phyloP scores from a whole-genome alignment of 2,113 vertebrate species.

The Epinephelus cyanopodus region DNA sequence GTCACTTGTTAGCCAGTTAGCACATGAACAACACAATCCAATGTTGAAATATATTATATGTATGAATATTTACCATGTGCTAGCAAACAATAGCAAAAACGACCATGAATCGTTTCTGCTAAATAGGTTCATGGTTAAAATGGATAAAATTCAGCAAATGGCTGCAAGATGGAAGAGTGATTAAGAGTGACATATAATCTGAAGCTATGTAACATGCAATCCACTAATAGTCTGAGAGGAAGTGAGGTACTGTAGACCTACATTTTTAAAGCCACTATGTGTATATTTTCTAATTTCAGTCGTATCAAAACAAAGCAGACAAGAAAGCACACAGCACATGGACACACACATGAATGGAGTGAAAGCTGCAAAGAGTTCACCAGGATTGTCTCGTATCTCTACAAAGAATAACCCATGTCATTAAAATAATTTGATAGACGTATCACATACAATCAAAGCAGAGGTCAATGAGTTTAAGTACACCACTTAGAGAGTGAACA shows the following conservation, averaged over 20 bases:
- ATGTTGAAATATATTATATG: too few species aligned
- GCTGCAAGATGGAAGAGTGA: not conserved
- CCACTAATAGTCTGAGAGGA: not conserved
- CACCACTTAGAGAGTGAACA: constrained; percentile 47
- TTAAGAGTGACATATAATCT: not conserved
- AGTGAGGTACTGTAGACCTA: not conserved
- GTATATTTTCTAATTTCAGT: too few species aligned
- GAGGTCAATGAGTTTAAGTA: constrained; percentile 57
- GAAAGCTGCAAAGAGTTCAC: not conserved
- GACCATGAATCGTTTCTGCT: too few species aligned
- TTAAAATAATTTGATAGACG: constrained; percentile 8
- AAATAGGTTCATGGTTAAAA: too few species aligned
- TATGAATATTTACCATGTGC: too few species aligned
- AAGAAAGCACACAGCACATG: not conserved
- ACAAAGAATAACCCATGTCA: not conserved
- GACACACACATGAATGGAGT: not conserved
- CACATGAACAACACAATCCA: too few species aligned
- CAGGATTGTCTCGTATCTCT: not conserved
- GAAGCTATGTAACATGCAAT: not conserved
- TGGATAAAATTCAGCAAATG: too few species aligned
- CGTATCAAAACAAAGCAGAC: not conserved
- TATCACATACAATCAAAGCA: constrained; percentile 7
- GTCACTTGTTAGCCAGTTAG: too few species aligned
- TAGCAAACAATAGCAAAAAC: too few species aligned
- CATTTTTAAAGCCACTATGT: not conserved